Evolutionary conservation across 64 coral and sea anemone genomes (phyloP).

Genomic region (Orbicella faveolata): DNA sequence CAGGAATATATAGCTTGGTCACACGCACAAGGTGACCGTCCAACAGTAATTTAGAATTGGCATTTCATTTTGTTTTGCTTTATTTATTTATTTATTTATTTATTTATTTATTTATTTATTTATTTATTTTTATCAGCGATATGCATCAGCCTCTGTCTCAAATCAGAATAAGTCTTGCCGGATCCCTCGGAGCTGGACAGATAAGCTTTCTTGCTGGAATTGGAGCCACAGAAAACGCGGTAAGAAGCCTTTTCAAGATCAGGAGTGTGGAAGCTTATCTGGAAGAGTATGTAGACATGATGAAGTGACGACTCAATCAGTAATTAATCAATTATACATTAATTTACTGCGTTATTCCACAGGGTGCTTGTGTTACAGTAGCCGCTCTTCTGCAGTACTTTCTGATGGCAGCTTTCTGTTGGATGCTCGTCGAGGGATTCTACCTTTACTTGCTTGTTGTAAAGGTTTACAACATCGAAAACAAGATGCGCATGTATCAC

Average conservation of each 20-base stretch:
- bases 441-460: too few species aligned
- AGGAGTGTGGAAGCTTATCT: not conserved
- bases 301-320: not conserved
- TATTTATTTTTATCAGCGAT: not conserved
- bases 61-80: not conserved
- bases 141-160: slow-evolving; percentile 34
- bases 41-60: not conserved
- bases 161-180: slow-evolving; percentile 33
- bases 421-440: too few species aligned
- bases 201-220: slow-evolving; percentile 41
- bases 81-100: not conserved
- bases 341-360: slow-evolving; percentile 29
- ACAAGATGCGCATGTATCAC: slow-evolving; percentile 25
- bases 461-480: not conserved
- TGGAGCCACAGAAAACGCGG: slow-evolving; percentile 9
- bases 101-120: not conserved
- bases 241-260: not conserved
- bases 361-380: too few species aligned
- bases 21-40: too few species aligned
- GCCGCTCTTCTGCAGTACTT: too few species aligned
- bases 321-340: not conserved
- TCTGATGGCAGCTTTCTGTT: too few species aligned
- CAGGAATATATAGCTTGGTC: too few species aligned
- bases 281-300: not conserved
- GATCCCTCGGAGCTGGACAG: slow-evolving; percentile 42